Evolutionary conservation across 2,797 vertebrate species (phyloP).

Genomic region (Tragopan temminckii): DNA sequence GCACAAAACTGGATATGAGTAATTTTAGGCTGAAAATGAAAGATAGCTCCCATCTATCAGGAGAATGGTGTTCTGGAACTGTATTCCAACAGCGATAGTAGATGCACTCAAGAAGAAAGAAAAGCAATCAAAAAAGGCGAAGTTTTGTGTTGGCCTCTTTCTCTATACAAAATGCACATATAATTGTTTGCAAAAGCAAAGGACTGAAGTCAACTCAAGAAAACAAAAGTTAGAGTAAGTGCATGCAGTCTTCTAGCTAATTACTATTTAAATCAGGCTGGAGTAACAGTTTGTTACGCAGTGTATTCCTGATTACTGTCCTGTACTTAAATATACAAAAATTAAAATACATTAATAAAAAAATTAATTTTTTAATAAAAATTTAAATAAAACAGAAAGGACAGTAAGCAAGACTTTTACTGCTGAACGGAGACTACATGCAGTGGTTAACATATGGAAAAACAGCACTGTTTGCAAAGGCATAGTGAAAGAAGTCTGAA

Average conservation of each 20-base stretch:
- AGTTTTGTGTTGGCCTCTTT: background rate
- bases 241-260: background rate
- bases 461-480: background rate
- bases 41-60: background rate
- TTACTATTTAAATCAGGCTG: background rate
- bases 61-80: background rate
- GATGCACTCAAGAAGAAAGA: background rate
- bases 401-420: background rate
- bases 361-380: no score
- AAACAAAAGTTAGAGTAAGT: background rate
- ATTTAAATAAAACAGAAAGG: background rate
- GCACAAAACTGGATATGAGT: background rate
- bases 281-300: background rate
- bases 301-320: background rate
- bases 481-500: background rate
- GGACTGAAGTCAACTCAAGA: background rate
- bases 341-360: no score
- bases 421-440: background rate
- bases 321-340: background rate
- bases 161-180: background rate
- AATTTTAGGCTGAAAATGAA: background rate
- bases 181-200: background rate
- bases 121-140: background rate
- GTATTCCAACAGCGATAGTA: background rate
- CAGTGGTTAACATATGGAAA: background rate